phyloP scores from a whole-genome alignment of 92 coral and sea anemone species.

The Parazoanthus darwini region DNA sequence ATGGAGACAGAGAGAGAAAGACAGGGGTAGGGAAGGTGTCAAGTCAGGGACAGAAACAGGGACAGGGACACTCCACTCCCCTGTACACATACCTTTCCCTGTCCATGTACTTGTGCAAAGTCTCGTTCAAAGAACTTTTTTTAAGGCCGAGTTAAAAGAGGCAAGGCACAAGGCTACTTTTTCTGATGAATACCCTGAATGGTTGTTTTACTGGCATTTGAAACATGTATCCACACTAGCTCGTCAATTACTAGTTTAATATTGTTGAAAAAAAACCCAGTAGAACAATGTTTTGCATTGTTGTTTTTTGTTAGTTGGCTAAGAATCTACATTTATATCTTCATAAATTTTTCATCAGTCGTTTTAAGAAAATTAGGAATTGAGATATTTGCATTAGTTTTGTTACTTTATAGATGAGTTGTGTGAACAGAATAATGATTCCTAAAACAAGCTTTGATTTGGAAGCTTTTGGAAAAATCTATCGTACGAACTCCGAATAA shows the following conservation, averaged over 20 bases:
- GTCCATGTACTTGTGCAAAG: too few species aligned
- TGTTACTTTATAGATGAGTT: background rate
- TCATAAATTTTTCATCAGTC: background rate
- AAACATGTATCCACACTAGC: background rate
- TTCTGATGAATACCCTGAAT: background rate
- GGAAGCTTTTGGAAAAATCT: background rate
- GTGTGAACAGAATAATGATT: background rate
- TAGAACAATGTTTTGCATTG: too few species aligned
- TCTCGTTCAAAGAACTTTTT: too few species aligned
- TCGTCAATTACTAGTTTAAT: background rate
- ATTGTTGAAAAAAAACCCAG: background rate
- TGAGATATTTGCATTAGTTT: background rate
- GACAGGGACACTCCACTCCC: too few species aligned
- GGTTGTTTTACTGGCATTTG: too few species aligned
- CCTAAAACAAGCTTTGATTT: background rate
- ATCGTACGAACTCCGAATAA: too few species aligned
- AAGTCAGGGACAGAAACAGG: too few species aligned
- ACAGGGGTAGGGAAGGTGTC: too few species aligned
- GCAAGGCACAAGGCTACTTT: too few species aligned
- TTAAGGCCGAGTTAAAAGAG: background rate
- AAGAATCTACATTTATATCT: background rate
- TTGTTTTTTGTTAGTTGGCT: too few species aligned
- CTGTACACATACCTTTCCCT: too few species aligned
- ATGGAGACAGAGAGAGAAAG: too few species aligned
- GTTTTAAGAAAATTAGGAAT: background rate